Conservation (phyloP, 2,797 vertebrate genomes). For the Macrochelys suwanniensis region DNA sequence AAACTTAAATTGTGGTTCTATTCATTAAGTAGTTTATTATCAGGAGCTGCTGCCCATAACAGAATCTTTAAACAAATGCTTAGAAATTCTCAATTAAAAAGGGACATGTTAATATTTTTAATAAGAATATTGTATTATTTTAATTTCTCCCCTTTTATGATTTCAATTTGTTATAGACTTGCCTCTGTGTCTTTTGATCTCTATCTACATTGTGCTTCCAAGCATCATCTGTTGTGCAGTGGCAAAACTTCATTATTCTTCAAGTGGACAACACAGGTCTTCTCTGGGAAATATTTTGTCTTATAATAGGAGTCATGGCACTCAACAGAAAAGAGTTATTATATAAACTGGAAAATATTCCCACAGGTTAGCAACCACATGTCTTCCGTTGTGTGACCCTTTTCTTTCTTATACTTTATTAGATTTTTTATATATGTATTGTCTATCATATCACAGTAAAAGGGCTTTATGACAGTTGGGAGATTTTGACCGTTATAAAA, state of each 20-base stretch:
- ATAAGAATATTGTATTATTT: neutral
- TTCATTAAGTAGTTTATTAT: neutral
- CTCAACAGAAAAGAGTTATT: constrained; percentile 18
- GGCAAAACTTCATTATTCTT: constrained; percentile 57
- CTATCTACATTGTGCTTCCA: constrained; percentile 7
- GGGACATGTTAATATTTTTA: neutral
- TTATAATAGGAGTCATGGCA: constrained; percentile 16
- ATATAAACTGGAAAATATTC: constrained; percentile 14
- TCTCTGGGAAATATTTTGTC: constrained; percentile 23
- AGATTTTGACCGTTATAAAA: constrained; percentile 22
- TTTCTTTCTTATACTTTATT: constrained; percentile 29
- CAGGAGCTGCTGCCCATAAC: neutral
- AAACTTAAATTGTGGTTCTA: neutral
- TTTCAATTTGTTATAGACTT: constrained; percentile 45
- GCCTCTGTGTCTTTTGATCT: constrained; percentile 21
- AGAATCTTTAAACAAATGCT: neutral
- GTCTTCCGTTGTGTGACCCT: neutral
- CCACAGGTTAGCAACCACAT: neutral
- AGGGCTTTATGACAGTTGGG: neutral
- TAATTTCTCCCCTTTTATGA: neutral
- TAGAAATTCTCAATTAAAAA: neutral
- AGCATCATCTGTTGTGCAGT: neutral
- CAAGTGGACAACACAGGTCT: neutral
- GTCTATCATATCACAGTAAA: neutral
- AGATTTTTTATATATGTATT: neutral